A percentile compares a stretch with the other conserved stretches of the same genome.
These are phyloP conservation scores for Taenaris catops DNA, from an alignment of 2,888 invertebrate species.

Conservation along the genomic window DNA sequence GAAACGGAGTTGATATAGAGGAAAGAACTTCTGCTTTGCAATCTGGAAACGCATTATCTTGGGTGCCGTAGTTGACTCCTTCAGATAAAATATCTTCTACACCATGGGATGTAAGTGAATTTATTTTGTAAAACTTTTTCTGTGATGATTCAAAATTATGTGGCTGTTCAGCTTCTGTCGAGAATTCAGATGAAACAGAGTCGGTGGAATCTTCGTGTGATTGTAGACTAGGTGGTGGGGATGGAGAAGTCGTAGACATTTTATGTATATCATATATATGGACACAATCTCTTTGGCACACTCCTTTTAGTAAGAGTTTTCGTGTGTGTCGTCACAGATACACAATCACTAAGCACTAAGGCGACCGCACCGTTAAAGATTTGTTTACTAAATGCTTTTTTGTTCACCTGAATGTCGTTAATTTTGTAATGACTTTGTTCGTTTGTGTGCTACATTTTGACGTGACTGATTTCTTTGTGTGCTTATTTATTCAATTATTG, in stretches of 20 bases:
- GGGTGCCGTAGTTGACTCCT: slow-evolving; percentile 39
- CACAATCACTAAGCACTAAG: slow-evolving; percentile 40
- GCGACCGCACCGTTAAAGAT: slow-evolving; percentile 57
- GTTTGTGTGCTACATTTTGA: slow-evolving; percentile 58
- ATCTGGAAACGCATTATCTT: slow-evolving; percentile 45
- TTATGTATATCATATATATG: too few species aligned
- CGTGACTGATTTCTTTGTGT: slow-evolving; percentile 51
- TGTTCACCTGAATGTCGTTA: slow-evolving; percentile 71
- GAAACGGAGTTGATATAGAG: slow-evolving; percentile 46
- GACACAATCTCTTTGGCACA: slow-evolving; percentile 17
- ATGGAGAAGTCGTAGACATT: slow-evolving; percentile 52
- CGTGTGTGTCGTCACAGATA: slow-evolving; percentile 26
- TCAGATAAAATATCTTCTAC: slow-evolving; percentile 66
- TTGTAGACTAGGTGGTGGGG: slow-evolving; percentile 51
- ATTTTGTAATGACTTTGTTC: slow-evolving; percentile 72
- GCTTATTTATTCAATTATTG: too few species aligned
- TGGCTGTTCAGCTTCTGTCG: slow-evolving; percentile 36
- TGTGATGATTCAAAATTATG: slow-evolving; percentile 29
- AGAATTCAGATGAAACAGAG: slow-evolving; percentile 45
- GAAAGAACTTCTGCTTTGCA: slow-evolving; percentile 51
- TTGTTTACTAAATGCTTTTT: slow-evolving; percentile 75
- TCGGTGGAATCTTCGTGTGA: slow-evolving; percentile 54
- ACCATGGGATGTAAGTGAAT: slow-evolving; percentile 52
- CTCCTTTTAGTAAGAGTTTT: slow-evolving; percentile 12
- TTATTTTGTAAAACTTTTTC: slow-evolving; percentile 37